Conservation (phyloP, 2,113 vertebrate genomes). For the Muscicapa adusta region DNA sequence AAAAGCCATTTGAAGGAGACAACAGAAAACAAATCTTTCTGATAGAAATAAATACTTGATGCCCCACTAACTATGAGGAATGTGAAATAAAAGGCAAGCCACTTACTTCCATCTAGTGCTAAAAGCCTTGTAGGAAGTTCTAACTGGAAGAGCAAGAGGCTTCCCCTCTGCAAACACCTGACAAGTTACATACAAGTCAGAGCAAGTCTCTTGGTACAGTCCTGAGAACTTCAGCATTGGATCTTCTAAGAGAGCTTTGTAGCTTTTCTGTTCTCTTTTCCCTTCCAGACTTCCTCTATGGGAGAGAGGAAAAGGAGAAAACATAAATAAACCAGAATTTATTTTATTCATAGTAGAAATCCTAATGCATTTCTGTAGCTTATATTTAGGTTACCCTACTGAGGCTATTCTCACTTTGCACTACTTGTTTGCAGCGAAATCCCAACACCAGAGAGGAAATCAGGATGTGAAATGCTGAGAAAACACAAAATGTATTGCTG, state of each 20-base stretch:
- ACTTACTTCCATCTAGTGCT: constrained; percentile 99
- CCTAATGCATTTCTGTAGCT: background rate
- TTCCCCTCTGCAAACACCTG: constrained; percentile 98
- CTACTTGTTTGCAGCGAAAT: background rate
- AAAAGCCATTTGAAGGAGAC: background rate
- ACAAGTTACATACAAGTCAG: constrained; percentile 95
- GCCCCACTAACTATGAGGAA: background rate
- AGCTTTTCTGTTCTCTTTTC: constrained; percentile 96
- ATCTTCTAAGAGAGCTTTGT: constrained; percentile 90
- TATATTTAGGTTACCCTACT: background rate
- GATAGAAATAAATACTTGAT: background rate
- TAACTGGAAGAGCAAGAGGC: constrained; percentile 90
- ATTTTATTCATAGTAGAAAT: background rate
- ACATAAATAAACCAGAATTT: background rate
- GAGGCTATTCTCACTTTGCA: background rate
- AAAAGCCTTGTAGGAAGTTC: constrained; percentile 97
- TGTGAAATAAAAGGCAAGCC: background rate
- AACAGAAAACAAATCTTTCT: background rate
- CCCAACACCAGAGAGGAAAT: background rate
- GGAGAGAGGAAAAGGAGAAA: background rate
- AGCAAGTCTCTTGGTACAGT: constrained; percentile 94
- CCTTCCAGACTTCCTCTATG: constrained; percentile 92
- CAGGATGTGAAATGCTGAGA: background rate
- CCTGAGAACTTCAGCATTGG: constrained; percentile 96
- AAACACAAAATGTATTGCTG: background rate